A percentile compares a stretch with the other conserved stretches of the same genome.
phyloP scores from a whole-genome alignment of 2,797 vertebrate genomes.

The Fringilla coelebs region DNA sequence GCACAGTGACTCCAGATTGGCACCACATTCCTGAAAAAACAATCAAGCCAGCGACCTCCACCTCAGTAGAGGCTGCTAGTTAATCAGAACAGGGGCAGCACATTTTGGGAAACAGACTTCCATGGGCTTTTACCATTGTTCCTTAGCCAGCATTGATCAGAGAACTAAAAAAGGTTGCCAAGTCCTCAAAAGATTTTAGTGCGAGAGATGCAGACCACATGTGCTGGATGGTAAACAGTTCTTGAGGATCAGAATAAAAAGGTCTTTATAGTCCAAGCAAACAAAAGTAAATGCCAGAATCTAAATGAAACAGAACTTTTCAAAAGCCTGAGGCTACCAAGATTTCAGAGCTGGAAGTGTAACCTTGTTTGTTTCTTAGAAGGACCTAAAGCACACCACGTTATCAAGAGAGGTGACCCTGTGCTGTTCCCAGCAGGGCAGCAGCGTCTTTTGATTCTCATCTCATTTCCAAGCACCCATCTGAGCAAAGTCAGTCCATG shows the following conservation, averaged over 20 bases:
- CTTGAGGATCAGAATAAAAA: constrained; percentile 64
- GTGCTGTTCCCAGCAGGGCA: background rate
- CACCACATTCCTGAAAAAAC: background rate
- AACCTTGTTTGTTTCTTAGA: constrained; percentile 2
- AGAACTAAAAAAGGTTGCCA: background rate
- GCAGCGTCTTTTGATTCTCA: background rate
- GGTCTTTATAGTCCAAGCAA: constrained; percentile 61
- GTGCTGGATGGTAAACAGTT: constrained; percentile 68
- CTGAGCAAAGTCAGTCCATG: background rate
- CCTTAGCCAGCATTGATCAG: background rate
- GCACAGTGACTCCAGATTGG: background rate
- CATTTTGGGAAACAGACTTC: background rate
- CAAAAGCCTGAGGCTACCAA: constrained; percentile 41
- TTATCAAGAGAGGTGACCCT: background rate
- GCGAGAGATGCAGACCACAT: constrained; percentile 53
- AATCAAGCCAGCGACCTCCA: background rate
- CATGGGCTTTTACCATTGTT: background rate
- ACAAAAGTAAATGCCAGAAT: constrained; percentile 56
- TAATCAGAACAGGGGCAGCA: constrained; percentile 4
- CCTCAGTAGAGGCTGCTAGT: background rate
- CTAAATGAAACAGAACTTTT: constrained; percentile 45
- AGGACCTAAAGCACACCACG: background rate
- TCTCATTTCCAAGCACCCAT: background rate
- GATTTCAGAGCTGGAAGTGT: background rate
- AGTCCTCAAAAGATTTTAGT: constrained; percentile 22